These are phyloP conservation scores for Acanthosepion pharaonis DNA, from an alignment of 2,888 invertebrate species.

Conservation along the genomic window DNA sequence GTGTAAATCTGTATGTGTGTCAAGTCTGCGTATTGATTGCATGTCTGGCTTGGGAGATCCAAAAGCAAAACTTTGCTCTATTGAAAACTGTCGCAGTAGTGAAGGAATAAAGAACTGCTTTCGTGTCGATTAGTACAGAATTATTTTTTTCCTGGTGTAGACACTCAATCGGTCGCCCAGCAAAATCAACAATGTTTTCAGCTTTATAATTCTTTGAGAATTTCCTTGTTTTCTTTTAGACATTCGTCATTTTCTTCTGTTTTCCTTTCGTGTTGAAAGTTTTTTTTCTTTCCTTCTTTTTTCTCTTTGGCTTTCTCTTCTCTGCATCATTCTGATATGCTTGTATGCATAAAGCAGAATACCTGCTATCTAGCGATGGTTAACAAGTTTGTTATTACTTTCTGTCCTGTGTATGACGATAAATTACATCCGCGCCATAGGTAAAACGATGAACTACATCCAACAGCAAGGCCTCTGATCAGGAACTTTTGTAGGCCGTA, in stretches of 20 bases:
- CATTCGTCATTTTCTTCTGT: background rate
- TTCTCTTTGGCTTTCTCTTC: background rate
- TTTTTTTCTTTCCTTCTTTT: background rate
- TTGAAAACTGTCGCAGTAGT: background rate
- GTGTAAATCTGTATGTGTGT: too few relatives aligned
- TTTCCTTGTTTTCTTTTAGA: too few relatives aligned
- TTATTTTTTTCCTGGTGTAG: background rate
- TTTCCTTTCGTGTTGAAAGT: background rate
- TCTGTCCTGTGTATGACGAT: background rate
- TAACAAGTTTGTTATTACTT: background rate
- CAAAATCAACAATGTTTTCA: background rate
- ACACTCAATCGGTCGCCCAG: background rate
- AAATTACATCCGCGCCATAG: too few relatives aligned
- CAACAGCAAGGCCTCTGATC: too few relatives aligned
- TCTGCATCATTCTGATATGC: background rate
- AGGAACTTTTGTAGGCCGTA: too few relatives aligned
- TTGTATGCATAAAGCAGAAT: background rate
- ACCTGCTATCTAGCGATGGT: background rate
- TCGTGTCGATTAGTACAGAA: background rate
- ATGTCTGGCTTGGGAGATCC: background rate
- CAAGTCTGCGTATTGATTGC: background rate
- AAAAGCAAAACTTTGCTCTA: background rate
- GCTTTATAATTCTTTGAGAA: background rate
- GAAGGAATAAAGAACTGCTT: background rate
- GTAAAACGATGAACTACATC: too few relatives aligned